Conservation (phyloP, 2,113 vertebrate genomes). For the Crypturellus undulatus region DNA sequence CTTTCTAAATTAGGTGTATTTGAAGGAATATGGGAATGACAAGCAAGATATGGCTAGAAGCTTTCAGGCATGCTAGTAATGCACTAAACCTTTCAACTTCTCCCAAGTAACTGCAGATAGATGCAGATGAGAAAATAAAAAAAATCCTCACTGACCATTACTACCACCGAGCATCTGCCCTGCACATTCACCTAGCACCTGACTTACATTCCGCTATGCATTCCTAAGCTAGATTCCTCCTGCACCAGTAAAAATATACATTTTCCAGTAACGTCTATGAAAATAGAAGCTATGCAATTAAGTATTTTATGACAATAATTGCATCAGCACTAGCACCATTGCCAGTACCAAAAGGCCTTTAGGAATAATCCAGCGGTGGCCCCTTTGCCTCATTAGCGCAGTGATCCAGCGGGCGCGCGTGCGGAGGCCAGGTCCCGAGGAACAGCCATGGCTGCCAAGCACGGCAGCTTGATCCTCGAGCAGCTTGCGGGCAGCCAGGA, state of each 20-base stretch:
- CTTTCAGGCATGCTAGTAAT: background rate
- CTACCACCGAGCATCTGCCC: background rate
- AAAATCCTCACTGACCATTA: background rate
- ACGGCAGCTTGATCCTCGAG: background rate
- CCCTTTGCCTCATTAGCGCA: too few relatives aligned
- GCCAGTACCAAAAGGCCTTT: background rate
- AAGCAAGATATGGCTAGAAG: background rate
- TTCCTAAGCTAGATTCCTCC: background rate
- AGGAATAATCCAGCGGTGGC: background rate
- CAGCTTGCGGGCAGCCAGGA: background rate
- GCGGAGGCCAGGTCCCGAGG: background rate
- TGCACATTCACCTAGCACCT: background rate
- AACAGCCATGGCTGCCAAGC: background rate
- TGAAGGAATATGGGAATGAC: background rate
- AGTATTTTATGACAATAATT: background rate
- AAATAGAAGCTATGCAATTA: background rate
- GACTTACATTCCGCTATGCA: background rate
- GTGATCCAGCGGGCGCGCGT: background rate
- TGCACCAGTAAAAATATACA: rapidly evolving
- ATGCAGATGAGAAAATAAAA: background rate
- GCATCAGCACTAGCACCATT: background rate
- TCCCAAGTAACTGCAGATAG: background rate
- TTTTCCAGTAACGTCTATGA: background rate
- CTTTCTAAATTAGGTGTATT: background rate
- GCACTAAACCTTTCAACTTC: background rate